These are phyloP conservation scores for Lissonota sp. DNA, from an alignment of 2,888 invertebrate species.

Conservation along the genomic window DNA sequence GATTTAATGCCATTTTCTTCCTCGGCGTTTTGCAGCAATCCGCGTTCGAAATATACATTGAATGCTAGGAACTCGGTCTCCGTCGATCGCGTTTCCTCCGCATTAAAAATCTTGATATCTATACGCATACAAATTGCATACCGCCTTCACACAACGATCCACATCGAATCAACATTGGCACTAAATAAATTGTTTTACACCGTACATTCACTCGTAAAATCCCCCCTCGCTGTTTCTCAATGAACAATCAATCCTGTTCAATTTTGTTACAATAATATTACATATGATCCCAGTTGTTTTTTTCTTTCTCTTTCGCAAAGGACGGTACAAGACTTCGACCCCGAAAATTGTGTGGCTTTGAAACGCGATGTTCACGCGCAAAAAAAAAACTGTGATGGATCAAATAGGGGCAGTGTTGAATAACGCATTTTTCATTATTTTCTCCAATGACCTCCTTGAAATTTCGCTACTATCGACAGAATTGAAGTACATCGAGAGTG, in stretches of 20 bases:
- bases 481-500: conserved; percentile 23
- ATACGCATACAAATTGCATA: conserved; percentile 63
- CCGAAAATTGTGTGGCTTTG: conserved; percentile 37
- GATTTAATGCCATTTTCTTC: conserved; percentile 38
- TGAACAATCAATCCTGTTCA: neutral
- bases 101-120: conserved; percentile 62
- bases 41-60: conserved; percentile 45
- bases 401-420: conserved; percentile 49
- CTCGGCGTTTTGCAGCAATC: conserved; percentile 12
- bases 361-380: conserved; percentile 14
- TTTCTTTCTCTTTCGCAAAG: neutral
- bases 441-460: neutral
- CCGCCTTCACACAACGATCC: conserved; percentile 55
- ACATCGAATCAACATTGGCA: conserved; percentile 47
- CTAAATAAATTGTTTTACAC: conserved; percentile 44
- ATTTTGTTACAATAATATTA: conserved; percentile 18
- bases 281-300: conserved; percentile 2
- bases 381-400: conserved; percentile 18
- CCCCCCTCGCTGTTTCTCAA: neutral
- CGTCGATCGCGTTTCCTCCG: conserved; percentile 70
- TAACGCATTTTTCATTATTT: conserved; percentile 19
- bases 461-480: conserved; percentile 29
- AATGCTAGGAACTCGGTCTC: conserved; percentile 74
- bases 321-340: neutral
- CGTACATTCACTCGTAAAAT: conserved; percentile 9